Evolutionary conservation across 2,113 vertebrate species (phyloP).

Genomic region (Oreochromis tanganicae): DNA sequence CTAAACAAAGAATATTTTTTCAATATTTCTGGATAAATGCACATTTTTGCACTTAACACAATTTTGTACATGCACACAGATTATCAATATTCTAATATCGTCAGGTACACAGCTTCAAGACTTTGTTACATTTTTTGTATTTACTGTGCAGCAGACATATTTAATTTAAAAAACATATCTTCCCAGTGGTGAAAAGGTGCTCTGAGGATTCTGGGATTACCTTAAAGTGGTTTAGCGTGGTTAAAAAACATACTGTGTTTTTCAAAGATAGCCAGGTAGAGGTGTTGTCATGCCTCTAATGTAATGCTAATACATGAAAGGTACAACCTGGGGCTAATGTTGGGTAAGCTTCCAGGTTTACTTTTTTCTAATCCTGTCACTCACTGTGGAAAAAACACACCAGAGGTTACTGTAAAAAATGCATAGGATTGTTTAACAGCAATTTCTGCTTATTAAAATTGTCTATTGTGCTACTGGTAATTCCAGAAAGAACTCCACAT

Average conservation of each 20-base stretch:
- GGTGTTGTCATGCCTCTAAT: background rate
- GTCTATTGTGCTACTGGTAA: background rate
- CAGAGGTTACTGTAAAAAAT: background rate
- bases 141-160: background rate
- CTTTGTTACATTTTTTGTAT: background rate
- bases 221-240: background rate
- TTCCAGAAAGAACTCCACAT: background rate
- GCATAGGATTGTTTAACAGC: background rate
- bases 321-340: background rate
- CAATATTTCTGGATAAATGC: background rate
- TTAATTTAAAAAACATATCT: background rate
- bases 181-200: background rate
- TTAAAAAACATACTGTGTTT: background rate
- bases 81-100: background rate
- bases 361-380: background rate
- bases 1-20: background rate
- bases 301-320: background rate
- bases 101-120: background rate
- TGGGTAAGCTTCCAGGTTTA: background rate
- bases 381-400: background rate
- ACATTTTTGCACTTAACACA: background rate
- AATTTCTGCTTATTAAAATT: background rate
- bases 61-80: background rate
- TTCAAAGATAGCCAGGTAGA: background rate
- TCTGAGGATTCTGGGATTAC: accelerated